Evolutionary conservation across 2,888 invertebrate genomes (phyloP), one percentile per base, ranked within the genome.

Genomic region (Malachius bipustulatus): DNA sequence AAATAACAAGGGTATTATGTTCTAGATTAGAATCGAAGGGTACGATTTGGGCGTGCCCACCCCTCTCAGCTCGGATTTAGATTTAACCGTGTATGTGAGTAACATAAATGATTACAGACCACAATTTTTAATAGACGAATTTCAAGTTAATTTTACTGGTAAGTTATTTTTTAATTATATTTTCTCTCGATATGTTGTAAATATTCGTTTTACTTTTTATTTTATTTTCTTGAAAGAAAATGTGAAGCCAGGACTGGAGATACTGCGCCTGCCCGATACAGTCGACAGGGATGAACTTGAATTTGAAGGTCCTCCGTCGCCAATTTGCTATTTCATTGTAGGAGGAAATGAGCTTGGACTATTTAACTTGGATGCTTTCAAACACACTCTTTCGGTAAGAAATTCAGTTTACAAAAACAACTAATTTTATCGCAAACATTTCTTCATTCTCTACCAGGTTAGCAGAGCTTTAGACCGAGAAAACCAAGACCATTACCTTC

Each of bases 271-370:
- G 8, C 82, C 87, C 0, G 78, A 81, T 44, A 89, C 90, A 1
- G 73, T 89, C 28, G 90, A 90, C 52, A 70, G 82, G 43, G 89
- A 89, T 55, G 87, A 82, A 50, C 75, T 85, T 11, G 87, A 85
- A 49, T 82, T 88, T 49, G 82, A 83, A 47, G 60, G 59, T 4
- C 80, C 82, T 0, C 73, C 81, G 31, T 70, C 82, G 32, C 80
- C 82, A 40, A 85, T 91, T n/a, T 96, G 93, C 55, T 94, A 90
- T 57, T 93, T 79, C 54, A 83, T 94, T 32, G 75, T 90, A n/a
- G 76, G 75, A 4, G 90, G 90, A 9, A 85, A 90, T 54, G 77
- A 78, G 12, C 71, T 74, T 11, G 71, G 71, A 4, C 63, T 73
- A 36, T 91, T 91, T 55, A 65, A 68, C 31, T 57, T 91, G 13